Evolutionary conservation across 1,140 invertebrate species (phyloP).

Genomic region (Hyles euphorbiae): DNA sequence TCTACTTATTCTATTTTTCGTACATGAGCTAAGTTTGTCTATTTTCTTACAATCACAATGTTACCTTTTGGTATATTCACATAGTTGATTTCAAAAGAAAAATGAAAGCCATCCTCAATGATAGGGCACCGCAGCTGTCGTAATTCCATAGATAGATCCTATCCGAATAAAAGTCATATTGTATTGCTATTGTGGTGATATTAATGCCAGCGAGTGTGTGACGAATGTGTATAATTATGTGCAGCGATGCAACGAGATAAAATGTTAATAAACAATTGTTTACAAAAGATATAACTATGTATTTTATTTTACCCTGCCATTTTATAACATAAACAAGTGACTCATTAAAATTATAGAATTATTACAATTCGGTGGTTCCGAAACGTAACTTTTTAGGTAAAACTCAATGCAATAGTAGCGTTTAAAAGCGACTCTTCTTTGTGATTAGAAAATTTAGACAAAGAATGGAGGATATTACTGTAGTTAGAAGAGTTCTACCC

Average conservation of each 20-base stretch:
- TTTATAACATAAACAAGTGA: no score
- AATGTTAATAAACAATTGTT: slow-evolving; percentile 76
- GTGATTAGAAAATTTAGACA: no score
- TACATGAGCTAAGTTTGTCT: slow-evolving; percentile 40
- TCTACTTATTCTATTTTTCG: slow-evolving; percentile 36
- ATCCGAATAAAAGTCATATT: slow-evolving; percentile 63
- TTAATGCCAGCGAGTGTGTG: slow-evolving; percentile 61
- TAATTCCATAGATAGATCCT: slow-evolving; percentile 67
- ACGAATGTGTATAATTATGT: slow-evolving; percentile 67
- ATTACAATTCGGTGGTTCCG: no score
- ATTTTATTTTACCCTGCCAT: slow-evolving; percentile 43
- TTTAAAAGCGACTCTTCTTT: no score
- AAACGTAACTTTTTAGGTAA: no score
- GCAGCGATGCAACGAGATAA: slow-evolving; percentile 68
- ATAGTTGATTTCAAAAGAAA: slow-evolving; percentile 66
- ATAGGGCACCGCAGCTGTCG: slow-evolving; percentile 36
- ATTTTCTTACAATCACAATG: slow-evolving; percentile 36
- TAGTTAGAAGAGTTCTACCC: no score
- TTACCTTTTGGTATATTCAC: slow-evolving; percentile 70
- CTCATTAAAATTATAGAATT: no score
- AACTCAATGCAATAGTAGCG: no score
- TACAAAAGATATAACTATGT: slow-evolving; percentile 66
- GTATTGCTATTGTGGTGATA: slow-evolving; percentile 56
- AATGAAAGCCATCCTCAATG: slow-evolving; percentile 62
- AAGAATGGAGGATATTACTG: no score